Base-by-base conservation (phyloP, 2,113 vertebrate species). In the Gasterosteus nipponicus region DNA sequence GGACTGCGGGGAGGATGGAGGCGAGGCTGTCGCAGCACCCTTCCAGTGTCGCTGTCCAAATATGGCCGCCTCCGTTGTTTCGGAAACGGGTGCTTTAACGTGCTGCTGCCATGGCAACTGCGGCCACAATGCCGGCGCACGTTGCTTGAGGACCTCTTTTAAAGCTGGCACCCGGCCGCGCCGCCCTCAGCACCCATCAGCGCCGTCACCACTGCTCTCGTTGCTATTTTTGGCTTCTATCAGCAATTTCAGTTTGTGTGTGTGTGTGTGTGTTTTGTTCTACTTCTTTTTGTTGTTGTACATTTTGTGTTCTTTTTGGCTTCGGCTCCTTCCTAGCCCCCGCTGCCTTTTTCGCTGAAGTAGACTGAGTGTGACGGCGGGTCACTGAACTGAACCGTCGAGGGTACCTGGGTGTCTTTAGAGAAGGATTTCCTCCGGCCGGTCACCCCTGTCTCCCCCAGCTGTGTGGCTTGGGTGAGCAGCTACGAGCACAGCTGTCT, bases 141-240 rank as follows among this genome's bases (percentile, higher is more conserved):
- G 73, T 88, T 89, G 85, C 80, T 82, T 18, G 80, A 91, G 87
- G 87, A 87, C 85, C 65, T 39, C 84, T 86, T 86, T 81, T 82
- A 49, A 4, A 68, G 76, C 77, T 71, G 78, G 87, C 81, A 73
- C 77, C 79, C 35, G 14, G 16, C 60, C 65, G 33, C 31, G 26
- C 60, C 63, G 31, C 77, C 73, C 77, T 63, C 63, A 62, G 83
- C 87, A 78, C 89, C 81, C 84, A 71, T 87, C 72, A 81, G 76
- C 79, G 67, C 78, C 57, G 62, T 87, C 88, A 87, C 66, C 35
- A 76, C 85, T 26, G 81, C 86, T 83, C 85, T 72, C 57, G 81
- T 83, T 84, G 86, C 89, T 92, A 85, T 87, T 87, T 90, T 88
- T 77, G 75, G 88, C 83, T 88, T 76, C 83, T 86, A 78, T 83